Evolutionary conservation across 2,113 vertebrate species (phyloP), one percentile per base, ranked within the genome.

Genomic region (Apeltes quadracus): DNA sequence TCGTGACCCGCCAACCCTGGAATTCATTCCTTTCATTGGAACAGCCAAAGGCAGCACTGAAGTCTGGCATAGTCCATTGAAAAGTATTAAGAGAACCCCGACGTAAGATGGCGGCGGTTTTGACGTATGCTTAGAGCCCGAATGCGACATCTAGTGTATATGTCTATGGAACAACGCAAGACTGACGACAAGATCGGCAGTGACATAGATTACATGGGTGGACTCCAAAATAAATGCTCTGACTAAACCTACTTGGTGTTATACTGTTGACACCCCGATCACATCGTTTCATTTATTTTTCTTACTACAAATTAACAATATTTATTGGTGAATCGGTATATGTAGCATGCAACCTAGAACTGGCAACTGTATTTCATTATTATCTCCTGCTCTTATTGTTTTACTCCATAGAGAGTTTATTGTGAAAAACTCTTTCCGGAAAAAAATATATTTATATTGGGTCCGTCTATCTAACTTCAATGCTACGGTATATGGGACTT

Each of bases 401-500:
- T 27, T 3, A 12, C 25, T 43, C 14, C 18, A 5, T 20, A 0
- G 11, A 14, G 25, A 20, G 59, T 68, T 83, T 81, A 78, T 69
- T 80, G 43, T 86, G 87, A 62, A 82, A 79, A 5, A 0, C 0
- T 1, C 0, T 1, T 3, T 9, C 65, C 78, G 83, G 81, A 81
- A 73, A 69, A 2, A 8, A 0, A n/a, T 61, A n/a, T 76, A 57
- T 57, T 85, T 73, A 58, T 61, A 50, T 22, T 81, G 12, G 1
- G 39, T 50, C 44, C 43, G 13, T 63, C 36, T 41, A 25, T 27
- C 25, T 4, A 7, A 8, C n/a, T 12, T 54, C 15, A 54, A 41
- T 5, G 51, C 7, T 27, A 25, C 51, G 59, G 41, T 78, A 25
- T 72, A 65, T 51, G 67, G 65, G 81, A 72, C 38, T 81, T 44